Base-by-base conservation (phyloP, 2,797 vertebrate species). In the Lithobates pipiens region DNA sequence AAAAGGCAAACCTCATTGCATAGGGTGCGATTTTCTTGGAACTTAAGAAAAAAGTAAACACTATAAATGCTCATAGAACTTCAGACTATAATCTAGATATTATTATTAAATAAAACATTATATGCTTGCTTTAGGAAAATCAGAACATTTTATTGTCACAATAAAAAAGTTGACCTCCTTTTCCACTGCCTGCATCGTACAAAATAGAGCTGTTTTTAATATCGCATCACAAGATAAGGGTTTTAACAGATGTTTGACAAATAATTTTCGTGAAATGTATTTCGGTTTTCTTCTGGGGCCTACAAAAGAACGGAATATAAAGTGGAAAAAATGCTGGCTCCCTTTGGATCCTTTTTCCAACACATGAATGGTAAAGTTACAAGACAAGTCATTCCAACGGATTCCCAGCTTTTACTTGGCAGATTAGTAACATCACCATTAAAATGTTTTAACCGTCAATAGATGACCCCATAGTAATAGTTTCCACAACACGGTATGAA, bases 211-310 rank as follows among this genome's bases (percentile, higher is more conserved):
- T 85, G 71, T 71, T 81, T 85, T 85, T 85, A 69, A 57, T 76
- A 80, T 25, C 39, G 57, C 5, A 80, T 21, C 39, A 36, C 3
- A 61, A 81, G n/a, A 34, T 85, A 81, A 85, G 46, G 72, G 68
- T 68, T 80, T 29, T 81, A 85, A n/a, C 84, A 85, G 84, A 85
- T 80, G 78, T 85, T 70, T 54, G 27, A 76, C 71, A 81, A 81
- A 44, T 65, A 23, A 75, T 61, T 70, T 63, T 72, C 15, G 16
- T 67, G 16, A 85, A 80, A 85, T 75, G 23, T 85, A 76, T 75
- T 80, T 80, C 16, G 18, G 84, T 23, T 81, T 85, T 63, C 84
- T 70, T 68, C 44, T 65, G 84, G 78, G 84, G 61, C 63, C 29
- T 57, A 82, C 68, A 82, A 82, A 77, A 76, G 61, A 71, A n/a